These are phyloP conservation scores for Eucera pruinosa DNA, from an alignment of 2,888 invertebrate species.

Conservation along the genomic window DNA sequence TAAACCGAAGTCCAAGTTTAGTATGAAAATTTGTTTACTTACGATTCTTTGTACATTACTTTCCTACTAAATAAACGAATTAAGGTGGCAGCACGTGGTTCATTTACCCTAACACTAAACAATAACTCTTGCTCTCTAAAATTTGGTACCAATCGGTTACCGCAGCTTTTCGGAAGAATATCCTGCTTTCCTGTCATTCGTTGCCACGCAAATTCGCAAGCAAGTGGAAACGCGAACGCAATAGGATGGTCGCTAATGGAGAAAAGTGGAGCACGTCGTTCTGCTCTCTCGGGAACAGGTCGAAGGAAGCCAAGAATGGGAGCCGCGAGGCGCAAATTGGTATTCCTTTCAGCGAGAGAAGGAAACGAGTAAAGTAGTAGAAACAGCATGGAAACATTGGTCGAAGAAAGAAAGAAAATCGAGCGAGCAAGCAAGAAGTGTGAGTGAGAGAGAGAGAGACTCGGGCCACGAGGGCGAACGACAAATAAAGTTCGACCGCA, in stretches of 20 bases:
- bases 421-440: background rate
- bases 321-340: constrained; percentile 68
- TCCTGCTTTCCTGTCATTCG: background rate
- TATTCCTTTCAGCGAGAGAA: constrained; percentile 47
- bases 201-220: background rate
- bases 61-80: too few relatives aligned
- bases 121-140: too few relatives aligned
- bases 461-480: constrained; percentile 73
- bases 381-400: background rate
- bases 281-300: background rate
- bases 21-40: too few relatives aligned
- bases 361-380: background rate
- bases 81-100: too few relatives aligned
- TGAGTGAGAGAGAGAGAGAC: constrained; percentile 46
- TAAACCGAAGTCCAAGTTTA: too few relatives aligned
- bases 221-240: too few relatives aligned
- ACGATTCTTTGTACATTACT: too few relatives aligned
- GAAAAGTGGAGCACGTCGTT: constrained; percentile 13
- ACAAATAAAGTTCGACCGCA: constrained; percentile 81
- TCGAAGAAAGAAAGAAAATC: constrained; percentile 16
- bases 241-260: constrained; percentile 19
- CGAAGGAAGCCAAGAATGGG: constrained; percentile 50
- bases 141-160: too few relatives aligned
- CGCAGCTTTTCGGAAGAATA: too few relatives aligned
- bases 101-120: too few relatives aligned